Evolutionary conservation across 2,888 invertebrate species (phyloP).

Genomic region (Dryococelus australis): DNA sequence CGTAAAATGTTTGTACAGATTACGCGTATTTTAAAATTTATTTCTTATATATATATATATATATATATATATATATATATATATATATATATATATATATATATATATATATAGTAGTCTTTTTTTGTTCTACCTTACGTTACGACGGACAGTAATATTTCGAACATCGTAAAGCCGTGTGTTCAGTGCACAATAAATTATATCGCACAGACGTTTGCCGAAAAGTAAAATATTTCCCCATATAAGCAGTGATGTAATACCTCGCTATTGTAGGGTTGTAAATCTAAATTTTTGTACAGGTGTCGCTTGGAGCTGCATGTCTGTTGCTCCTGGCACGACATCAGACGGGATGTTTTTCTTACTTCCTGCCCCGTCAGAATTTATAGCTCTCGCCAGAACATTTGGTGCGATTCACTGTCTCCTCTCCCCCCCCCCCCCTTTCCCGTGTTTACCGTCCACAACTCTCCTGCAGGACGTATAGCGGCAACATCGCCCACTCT

Average conservation of each 20-base stretch:
- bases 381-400: not conserved
- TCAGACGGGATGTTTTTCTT: not conserved
- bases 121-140: too few species aligned
- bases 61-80: too few species aligned
- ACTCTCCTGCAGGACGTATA: not conserved
- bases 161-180: too few species aligned
- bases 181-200: too few species aligned
- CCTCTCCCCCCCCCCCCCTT: not conserved
- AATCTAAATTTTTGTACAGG: not conserved
- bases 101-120: too few species aligned
- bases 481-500: constrained; percentile 13
- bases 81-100: too few species aligned
- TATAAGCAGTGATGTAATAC: not conserved
- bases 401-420: not conserved
- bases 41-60: too few species aligned
- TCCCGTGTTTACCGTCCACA: not conserved
- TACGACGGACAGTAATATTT: too few species aligned
- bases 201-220: too few species aligned
- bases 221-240: not conserved
- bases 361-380: not conserved
- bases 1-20: too few species aligned
- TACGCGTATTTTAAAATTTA: too few species aligned
- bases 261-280: not conserved
- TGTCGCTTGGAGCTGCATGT: not conserved
- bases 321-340: not conserved